Conservation (phyloP, 2,113 vertebrate genomes). For the Macheiramphus alcinus region DNA sequence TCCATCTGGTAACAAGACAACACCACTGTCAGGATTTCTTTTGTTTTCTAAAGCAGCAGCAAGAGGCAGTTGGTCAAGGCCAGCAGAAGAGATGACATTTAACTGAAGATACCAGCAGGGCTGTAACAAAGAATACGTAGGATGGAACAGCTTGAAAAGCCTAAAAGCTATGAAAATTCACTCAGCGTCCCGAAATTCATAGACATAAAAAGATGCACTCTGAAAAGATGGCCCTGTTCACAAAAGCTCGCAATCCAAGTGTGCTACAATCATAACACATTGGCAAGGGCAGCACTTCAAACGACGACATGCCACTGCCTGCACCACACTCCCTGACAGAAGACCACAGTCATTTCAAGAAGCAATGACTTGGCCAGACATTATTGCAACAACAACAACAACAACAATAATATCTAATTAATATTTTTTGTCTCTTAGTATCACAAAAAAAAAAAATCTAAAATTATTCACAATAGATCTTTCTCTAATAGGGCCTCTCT, state of each 20-base stretch:
- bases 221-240: neutral
- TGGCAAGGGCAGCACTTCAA: neutral
- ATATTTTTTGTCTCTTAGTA: neutral
- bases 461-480: neutral
- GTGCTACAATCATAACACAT: too few relatives aligned
- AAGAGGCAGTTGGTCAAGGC: neutral
- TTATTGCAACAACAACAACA: too few relatives aligned
- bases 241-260: neutral
- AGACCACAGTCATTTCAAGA: accelerated
- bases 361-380: neutral
- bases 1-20: neutral
- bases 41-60: neutral
- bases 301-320: accelerated
- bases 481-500: neutral
- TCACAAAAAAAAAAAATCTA: neutral
- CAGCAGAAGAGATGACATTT: neutral
- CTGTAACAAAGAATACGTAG: neutral
- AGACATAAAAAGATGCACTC: neutral
- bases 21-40: neutral
- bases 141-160: neutral
- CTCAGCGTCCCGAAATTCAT: neutral
- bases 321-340: accelerated
- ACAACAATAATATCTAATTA: too few relatives aligned
- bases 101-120: neutral
- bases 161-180: neutral